phyloP scores from a whole-genome alignment of 2,113 vertebrate genomes.

The Oryzias woworae region DNA sequence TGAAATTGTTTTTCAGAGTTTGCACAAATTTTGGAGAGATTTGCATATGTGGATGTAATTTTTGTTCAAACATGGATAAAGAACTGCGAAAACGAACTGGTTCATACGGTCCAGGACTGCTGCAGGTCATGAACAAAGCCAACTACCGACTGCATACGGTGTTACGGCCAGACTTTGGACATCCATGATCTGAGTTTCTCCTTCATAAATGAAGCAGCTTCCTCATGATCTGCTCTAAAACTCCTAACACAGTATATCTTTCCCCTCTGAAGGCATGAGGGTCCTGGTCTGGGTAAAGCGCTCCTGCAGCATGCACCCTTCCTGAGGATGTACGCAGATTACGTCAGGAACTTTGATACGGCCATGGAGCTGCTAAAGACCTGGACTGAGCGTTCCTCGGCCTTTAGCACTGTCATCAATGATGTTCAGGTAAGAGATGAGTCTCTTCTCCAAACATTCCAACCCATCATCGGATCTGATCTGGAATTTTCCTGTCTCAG shows the following conservation, averaged over 20 bases:
- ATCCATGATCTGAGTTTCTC: too few species aligned
- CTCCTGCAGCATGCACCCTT: slow-evolving; percentile 87
- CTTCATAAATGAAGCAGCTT: too few species aligned
- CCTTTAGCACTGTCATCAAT: slow-evolving; percentile 81
- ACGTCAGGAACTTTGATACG: slow-evolving; percentile 83
- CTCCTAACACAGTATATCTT: not conserved
- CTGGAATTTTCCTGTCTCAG: slow-evolving; percentile 45
- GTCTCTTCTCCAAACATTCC: fast-evolving
- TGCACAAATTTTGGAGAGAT: too few species aligned
- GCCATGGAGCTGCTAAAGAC: slow-evolving; percentile 82
- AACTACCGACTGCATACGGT: too few species aligned
- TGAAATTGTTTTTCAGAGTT: too few species aligned
- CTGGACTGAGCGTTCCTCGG: slow-evolving; percentile 82
- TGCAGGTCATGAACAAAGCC: too few species aligned
- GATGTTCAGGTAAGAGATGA: slow-evolving; percentile 79
- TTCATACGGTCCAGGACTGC: too few species aligned
- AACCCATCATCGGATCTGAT: not conserved
- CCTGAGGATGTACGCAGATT: slow-evolving; percentile 90
- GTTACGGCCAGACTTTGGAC: too few species aligned
- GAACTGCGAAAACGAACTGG: too few species aligned
- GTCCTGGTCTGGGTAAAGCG: slow-evolving; percentile 83
- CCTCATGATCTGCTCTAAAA: too few species aligned
- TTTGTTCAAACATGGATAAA: too few species aligned
- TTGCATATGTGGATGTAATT: too few species aligned
- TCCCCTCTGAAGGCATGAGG: slow-evolving; percentile 66